phyloP scores from a whole-genome alignment of 2,888 invertebrate genomes.

The Bugulina stolonifera region DNA sequence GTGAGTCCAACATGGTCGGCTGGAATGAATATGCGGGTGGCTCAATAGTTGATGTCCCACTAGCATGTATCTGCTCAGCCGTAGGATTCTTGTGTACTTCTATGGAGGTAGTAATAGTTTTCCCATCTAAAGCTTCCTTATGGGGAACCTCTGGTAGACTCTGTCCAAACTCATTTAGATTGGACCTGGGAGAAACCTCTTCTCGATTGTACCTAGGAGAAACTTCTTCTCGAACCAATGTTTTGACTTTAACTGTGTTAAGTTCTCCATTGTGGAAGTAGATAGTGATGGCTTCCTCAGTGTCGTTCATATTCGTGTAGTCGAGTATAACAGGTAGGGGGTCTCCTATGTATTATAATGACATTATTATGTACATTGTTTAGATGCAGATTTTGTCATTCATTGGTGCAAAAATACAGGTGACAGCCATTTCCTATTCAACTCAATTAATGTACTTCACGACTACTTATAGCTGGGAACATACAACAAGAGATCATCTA shows the following conservation, averaged over 20 bases:
- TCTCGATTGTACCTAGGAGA: neutral
- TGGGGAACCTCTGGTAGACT: neutral
- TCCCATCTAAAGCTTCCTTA: neutral
- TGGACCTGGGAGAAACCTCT: neutral
- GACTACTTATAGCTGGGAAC: too few relatives aligned
- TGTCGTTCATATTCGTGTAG: neutral
- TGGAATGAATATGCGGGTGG: too few relatives aligned
- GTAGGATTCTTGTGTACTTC: neutral
- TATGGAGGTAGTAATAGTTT: neutral
- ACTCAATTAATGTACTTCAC: too few relatives aligned
- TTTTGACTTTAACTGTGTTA: slow-evolving; percentile 19
- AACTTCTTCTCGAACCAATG: neutral
- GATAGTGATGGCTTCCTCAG: neutral
- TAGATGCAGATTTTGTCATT: too few relatives aligned
- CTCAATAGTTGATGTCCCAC: too few relatives aligned
- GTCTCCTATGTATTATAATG: too few relatives aligned
- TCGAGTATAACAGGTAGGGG: slow-evolving; percentile 7
- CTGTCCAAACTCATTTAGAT: neutral
- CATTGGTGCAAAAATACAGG: too few relatives aligned
- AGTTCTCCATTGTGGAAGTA: slow-evolving; percentile 12
- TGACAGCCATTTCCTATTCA: too few relatives aligned
- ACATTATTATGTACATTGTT: too few relatives aligned
- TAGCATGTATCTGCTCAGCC: too few relatives aligned
- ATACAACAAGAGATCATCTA: too few relatives aligned
- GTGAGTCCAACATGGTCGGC: too few relatives aligned